Evolutionary conservation across 37 sponge, comb jelly and placozoan species (phyloP).

Genomic region (Bolinopsis microptera): DNA sequence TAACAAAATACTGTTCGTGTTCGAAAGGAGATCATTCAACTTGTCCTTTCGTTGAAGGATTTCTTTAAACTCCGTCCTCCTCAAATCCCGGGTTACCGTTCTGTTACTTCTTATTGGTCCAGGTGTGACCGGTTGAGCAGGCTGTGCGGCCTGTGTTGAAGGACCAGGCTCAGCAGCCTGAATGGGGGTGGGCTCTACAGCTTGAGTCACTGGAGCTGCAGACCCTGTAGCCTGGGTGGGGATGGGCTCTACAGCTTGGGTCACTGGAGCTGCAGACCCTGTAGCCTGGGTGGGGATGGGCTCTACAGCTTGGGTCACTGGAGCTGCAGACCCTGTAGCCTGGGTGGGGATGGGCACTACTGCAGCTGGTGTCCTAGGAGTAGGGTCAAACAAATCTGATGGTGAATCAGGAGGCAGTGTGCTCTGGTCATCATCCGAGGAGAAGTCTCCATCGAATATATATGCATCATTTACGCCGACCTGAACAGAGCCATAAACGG

Average conservation of each 20-base stretch:
- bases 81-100: neutral
- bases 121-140: too few species aligned
- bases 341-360: too few species aligned
- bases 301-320: too few species aligned
- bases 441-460: neutral
- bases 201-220: too few species aligned
- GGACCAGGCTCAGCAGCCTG: too few species aligned
- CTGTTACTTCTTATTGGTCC: too few species aligned
- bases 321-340: too few species aligned
- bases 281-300: too few species aligned
- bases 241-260: too few species aligned
- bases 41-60: neutral
- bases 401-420: neutral
- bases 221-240: too few species aligned
- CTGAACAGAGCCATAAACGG: neutral
- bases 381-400: neutral
- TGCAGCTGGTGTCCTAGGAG: neutral
- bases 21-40: neutral
- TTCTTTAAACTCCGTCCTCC: neutral
- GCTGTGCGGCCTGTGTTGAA: neutral
- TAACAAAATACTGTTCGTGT: neutral
- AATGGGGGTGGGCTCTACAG: too few species aligned
- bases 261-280: too few species aligned
- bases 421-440: neutral
- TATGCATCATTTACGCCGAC: neutral